phyloP scores from a whole-genome alignment of 2,888 invertebrate genomes.

The Hymenopus coronatus region DNA sequence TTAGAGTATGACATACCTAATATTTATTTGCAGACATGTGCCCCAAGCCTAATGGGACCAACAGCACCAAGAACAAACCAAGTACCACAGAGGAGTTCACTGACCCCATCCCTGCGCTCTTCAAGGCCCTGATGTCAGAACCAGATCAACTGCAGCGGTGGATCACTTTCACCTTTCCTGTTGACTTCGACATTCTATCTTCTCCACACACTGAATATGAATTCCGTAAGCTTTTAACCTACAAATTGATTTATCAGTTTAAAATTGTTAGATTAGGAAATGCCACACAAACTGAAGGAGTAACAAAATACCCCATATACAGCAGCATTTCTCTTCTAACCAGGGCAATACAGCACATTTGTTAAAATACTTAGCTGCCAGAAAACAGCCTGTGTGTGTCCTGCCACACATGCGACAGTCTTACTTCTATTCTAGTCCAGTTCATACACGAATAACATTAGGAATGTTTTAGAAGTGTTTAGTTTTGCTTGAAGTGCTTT shows the following conservation, averaged over 20 bases:
- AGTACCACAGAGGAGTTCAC: constrained; percentile 83
- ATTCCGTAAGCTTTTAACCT: neutral
- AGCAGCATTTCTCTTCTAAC: too few species aligned
- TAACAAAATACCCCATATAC: too few species aligned
- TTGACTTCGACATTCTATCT: constrained; percentile 67
- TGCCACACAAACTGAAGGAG: too few species aligned
- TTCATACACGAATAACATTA: too few species aligned
- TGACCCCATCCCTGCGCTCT: constrained; percentile 80
- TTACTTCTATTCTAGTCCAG: too few species aligned
- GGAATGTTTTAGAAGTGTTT: too few species aligned
- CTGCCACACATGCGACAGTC: too few species aligned
- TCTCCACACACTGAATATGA: constrained; percentile 48
- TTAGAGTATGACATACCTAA: constrained; percentile 25
- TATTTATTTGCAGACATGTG: constrained; percentile 71
- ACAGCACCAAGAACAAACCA: constrained; percentile 67
- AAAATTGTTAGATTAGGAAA: too few species aligned
- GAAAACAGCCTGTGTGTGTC: too few species aligned
- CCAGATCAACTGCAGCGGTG: constrained; percentile 75
- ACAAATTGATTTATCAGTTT: neutral
- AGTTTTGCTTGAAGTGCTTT: too few species aligned
- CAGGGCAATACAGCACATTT: too few species aligned
- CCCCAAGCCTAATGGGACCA: constrained; percentile 76
- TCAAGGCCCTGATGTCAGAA: constrained; percentile 72
- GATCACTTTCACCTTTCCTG: constrained; percentile 79
- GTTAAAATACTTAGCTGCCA: too few species aligned